Conservation (phyloP, 64 coral and sea anemone species). For the Actinia tenebrosa region DNA sequence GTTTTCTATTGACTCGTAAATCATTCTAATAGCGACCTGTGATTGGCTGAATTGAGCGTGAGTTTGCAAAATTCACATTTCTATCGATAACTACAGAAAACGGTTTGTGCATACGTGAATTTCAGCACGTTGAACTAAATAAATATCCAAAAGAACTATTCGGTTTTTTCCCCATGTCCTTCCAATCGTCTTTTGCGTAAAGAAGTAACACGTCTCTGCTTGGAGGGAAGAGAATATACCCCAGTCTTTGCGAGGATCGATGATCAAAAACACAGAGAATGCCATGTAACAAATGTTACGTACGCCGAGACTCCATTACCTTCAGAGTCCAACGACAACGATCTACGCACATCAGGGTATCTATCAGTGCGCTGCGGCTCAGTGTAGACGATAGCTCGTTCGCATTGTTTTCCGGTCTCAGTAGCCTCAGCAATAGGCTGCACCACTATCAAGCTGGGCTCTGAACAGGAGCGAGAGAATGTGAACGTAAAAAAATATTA, state of each 20-base stretch:
- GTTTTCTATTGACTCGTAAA: too few species aligned
- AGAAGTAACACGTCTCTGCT: too few species aligned
- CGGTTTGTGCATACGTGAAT: too few species aligned
- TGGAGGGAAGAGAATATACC: neutral
- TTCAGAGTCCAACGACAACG: conserved; percentile 56
- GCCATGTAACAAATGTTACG: neutral
- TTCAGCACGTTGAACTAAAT: too few species aligned
- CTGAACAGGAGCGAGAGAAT: conserved; percentile 14
- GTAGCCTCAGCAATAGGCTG: neutral
- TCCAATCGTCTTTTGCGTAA: too few species aligned
- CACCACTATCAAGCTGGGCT: conserved; percentile 15
- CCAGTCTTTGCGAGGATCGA: neutral
- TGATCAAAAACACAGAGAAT: neutral
- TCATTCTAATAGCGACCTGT: too few species aligned
- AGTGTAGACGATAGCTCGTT: conserved; percentile 15
- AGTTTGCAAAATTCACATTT: too few species aligned
- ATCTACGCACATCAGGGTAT: conserved; percentile 40
- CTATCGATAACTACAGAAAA: too few species aligned
- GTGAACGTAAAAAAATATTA: neutral
- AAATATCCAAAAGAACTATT: too few species aligned
- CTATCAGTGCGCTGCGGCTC: neutral
- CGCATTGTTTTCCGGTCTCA: neutral
- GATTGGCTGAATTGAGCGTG: too few species aligned
- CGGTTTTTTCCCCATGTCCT: too few species aligned
- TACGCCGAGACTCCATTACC: conserved; percentile 18